Evolutionary conservation across 1,140 invertebrate genomes (phyloP).

Genomic region (Phocides pigmalion): DNA sequence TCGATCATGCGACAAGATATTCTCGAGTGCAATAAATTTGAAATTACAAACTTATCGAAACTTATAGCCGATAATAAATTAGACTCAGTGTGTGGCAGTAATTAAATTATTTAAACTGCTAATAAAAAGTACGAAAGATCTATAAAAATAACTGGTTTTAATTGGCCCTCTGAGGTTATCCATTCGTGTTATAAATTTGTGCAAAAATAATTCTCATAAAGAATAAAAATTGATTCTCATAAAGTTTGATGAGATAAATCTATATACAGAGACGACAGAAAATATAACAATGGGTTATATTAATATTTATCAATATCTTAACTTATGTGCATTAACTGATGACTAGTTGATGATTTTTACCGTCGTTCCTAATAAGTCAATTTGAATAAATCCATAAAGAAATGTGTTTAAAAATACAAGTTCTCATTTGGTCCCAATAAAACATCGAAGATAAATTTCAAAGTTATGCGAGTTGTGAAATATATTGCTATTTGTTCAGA

Average conservation of each 20-base stretch:
- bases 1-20: conserved; percentile 28
- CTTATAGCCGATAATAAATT: conserved; percentile 27
- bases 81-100: conserved; percentile 27
- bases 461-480: background rate
- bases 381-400: background rate
- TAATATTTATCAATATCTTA: background rate
- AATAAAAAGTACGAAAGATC: conserved; percentile 22
- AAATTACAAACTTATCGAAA: conserved; percentile 28
- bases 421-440: background rate
- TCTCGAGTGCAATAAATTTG: conserved; percentile 19
- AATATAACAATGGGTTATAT: background rate
- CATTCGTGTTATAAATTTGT: conserved; percentile 6
- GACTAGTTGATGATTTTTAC: too few species aligned
- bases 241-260: background rate
- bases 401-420: background rate
- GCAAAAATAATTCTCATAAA: too few species aligned
- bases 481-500: background rate
- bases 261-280: background rate
- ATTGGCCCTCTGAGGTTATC: conserved; percentile 15
- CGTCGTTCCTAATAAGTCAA: background rate
- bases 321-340: background rate
- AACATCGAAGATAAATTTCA: background rate
- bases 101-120: conserved; percentile 32
- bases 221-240: background rate
- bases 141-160: conserved; percentile 25